Evolutionary conservation across 2,797 vertebrate species (phyloP), one percentile per base, ranked within the genome.

Genomic region (Premnoplex brunnescens): DNA sequence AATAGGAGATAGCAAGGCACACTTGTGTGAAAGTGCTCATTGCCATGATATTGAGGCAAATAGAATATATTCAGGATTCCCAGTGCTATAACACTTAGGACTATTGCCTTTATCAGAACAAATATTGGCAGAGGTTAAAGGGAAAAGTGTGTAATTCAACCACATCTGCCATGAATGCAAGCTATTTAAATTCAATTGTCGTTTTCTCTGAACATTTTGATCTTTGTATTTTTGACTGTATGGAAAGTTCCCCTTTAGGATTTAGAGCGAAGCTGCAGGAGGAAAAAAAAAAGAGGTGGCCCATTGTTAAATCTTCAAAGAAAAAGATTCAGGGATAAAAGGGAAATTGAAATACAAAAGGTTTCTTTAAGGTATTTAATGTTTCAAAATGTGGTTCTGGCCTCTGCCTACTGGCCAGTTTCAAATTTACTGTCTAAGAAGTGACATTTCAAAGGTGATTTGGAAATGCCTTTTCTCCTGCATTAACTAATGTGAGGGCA

Each of bases 301-400:
- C 68, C 24, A 88, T 94, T 95, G 91, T 96, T 85, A 89, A 94
- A 54, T 54, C 56, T 83, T 94, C 89, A 96, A 95, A 96, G 91
- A 56, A 83, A 82, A 76, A 73, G 34, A 89, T 79, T 73, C 60
- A 74, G 16, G n/a, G 78, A 96, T 95, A 85, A 97, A 97, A 96
- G 97, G 13, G 71, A 85, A 96, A 93, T 46, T 55, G 44, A 80
- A 60, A 68, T 46, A 72, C 41, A 89, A 95, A 95, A 83, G 85
- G 28, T 46, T 49, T 63, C 60, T 96, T 94, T 76, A 87, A 79
- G 67, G 21, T 80, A 91, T 93, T 91, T 83, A 93, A 94, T 79
- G 63, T 88, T 94, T 93, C 74, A 64, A 88, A 97, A 93, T 74
- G 84, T 76, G 64, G 12, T 43, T 89, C 84, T 89, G 54, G 64